Percentiles rank a stretch among this genome's conserved stretches.
phyloP scores from a whole-genome alignment of 2,113 vertebrate species.

The Perca flavescens region DNA sequence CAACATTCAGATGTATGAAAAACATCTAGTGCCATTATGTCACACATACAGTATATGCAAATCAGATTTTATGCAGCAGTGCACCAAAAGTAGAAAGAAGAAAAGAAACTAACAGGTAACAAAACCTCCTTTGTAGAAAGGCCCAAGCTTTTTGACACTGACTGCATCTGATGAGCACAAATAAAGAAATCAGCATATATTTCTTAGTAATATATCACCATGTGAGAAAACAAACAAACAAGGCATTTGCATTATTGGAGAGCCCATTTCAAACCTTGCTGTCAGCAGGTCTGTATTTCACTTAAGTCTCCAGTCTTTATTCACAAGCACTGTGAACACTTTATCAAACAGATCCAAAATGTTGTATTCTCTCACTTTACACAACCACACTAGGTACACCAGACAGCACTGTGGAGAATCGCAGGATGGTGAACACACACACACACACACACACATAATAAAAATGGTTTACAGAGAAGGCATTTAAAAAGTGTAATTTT shows the following conservation, averaged over 20 bases:
- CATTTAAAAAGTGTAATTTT: slow-evolving; percentile 6
- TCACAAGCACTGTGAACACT: not conserved
- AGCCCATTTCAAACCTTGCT: not conserved
- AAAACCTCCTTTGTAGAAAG: not conserved
- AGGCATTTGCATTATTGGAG: not conserved
- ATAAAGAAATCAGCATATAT: not conserved
- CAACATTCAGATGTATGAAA: not conserved
- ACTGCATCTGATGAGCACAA: not conserved
- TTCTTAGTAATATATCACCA: not conserved
- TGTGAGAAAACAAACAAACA: not conserved
- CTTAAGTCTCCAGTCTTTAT: not conserved
- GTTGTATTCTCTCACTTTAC: not conserved
- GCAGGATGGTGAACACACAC: not conserved
- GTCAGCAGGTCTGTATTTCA: no score
- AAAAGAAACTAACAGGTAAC: not conserved
- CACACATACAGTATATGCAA: not conserved
- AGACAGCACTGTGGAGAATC: no score
- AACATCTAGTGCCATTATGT: not conserved
- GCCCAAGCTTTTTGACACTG: not conserved
- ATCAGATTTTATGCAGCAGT: not conserved
- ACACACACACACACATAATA: no score
- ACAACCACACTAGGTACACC: not conserved
- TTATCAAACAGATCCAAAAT: not conserved
- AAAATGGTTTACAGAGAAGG: no score
- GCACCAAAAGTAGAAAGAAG: no score